These are phyloP conservation scores for Ciconia stormi DNA, from an alignment of 2,113 vertebrate genomes.

Conservation along the genomic window DNA sequence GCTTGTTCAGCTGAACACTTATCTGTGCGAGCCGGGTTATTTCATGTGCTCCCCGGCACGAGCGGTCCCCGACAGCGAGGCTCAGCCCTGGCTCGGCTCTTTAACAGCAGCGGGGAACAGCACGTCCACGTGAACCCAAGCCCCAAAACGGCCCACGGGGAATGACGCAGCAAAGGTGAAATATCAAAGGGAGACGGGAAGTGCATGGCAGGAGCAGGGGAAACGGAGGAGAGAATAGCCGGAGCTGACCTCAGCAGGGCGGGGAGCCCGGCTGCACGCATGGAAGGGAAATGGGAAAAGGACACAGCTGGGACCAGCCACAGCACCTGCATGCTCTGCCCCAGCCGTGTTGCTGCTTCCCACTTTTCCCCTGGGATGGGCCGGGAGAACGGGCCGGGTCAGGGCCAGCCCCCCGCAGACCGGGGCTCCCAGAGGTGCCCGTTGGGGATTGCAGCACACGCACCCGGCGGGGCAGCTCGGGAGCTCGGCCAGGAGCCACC, in stretches of 20 bases:
- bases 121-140: not conserved
- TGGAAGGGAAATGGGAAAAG: slow-evolving; percentile 51
- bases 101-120: not conserved
- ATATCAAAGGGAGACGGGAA: slow-evolving; percentile 51
- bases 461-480: fast-evolving
- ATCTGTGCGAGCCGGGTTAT: not conserved
- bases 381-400: not conserved
- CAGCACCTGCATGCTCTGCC: not conserved
- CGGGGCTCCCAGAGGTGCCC: not conserved
- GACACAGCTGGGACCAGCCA: slow-evolving; percentile 52
- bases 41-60: not conserved
- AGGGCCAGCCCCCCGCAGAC: not conserved
- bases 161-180: slow-evolving; percentile 41
- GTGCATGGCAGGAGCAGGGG: slow-evolving; percentile 48
- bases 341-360: not conserved
- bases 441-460: fast-evolving
- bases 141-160: not conserved
- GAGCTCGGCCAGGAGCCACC: not conserved
- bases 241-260: slow-evolving; percentile 65
- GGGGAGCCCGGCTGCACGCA: not conserved
- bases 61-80: fast-evolving
- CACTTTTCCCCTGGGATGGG: not conserved
- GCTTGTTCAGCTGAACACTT: not conserved
- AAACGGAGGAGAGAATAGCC: slow-evolving; percentile 58
- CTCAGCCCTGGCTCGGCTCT: not conserved